A percentile compares a stretch with the other conserved stretches of the same genome.
Evolutionary conservation across 2,888 invertebrate species (phyloP).

Genomic region (Machimus atricapillus): DNA sequence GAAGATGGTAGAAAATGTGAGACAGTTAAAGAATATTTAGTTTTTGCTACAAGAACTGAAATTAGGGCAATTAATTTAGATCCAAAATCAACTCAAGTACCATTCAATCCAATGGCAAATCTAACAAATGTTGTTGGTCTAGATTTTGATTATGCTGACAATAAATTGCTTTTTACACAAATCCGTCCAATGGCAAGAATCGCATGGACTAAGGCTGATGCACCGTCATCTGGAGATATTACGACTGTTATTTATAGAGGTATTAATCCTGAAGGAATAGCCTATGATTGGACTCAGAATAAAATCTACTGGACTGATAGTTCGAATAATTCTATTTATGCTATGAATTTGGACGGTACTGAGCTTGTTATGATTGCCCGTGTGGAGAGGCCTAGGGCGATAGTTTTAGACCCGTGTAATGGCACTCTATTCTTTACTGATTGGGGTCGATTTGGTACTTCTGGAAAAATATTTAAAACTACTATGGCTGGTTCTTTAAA

Average conservation of each 20-base stretch:
- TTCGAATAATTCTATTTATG: slow-evolving; percentile 91
- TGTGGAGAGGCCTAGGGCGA: slow-evolving; percentile 92
- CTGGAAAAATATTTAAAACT: slow-evolving; percentile 91
- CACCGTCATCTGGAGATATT: slow-evolving; percentile 70
- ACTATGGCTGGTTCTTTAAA: slow-evolving; percentile 96
- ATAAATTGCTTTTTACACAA: slow-evolving; percentile 89
- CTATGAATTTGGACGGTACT: slow-evolving; percentile 89
- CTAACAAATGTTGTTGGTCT: slow-evolving; percentile 93
- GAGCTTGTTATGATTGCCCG: slow-evolving; percentile 90
- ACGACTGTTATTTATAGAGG: slow-evolving; percentile 77
- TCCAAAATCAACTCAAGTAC: slow-evolving; percentile 79
- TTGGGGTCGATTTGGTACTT: slow-evolving; percentile 92
- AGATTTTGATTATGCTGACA: slow-evolving; percentile 92
- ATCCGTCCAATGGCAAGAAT: slow-evolving; percentile 91
- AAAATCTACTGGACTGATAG: slow-evolving; percentile 99
- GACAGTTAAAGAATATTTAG: slow-evolving; percentile 85
- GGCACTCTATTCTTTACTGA: slow-evolving; percentile 95
- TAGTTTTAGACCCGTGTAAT: slow-evolving; percentile 96
- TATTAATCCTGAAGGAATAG: slow-evolving; percentile 92
- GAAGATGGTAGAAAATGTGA: slow-evolving; percentile 76
- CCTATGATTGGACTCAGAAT: slow-evolving; percentile 97
- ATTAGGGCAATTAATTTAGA: slow-evolving; percentile 90
- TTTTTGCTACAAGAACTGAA: slow-evolving; percentile 94
- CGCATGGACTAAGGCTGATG: slow-evolving; percentile 78
- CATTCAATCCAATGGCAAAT: slow-evolving; percentile 85